Evolutionary conservation across 2,797 vertebrate species (phyloP).

Genomic region (Brotula barbata): DNA sequence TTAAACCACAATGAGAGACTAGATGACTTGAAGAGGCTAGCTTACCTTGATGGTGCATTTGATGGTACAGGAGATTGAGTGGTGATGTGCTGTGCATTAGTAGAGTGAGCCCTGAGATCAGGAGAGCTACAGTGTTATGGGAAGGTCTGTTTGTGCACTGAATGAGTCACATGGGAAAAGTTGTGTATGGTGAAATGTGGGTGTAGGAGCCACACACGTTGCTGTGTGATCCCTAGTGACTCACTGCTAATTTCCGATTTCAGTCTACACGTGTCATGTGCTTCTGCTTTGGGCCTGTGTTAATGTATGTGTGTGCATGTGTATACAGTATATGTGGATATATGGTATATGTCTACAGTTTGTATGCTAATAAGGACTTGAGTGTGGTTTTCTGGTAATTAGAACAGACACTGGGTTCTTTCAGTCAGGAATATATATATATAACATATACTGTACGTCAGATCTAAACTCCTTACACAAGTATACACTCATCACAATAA

Average conservation of each 20-base stretch:
- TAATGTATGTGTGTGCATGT: neutral
- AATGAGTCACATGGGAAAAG: constrained; percentile 2
- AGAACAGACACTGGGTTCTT: no score
- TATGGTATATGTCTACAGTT: no score
- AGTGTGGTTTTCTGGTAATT: neutral
- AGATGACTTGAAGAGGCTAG: neutral
- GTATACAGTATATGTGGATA: no score
- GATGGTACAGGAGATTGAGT: neutral
- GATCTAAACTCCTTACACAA: no score
- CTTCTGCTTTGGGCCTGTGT: neutral
- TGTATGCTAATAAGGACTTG: neutral
- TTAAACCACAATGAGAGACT: no score
- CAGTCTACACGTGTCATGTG: neutral
- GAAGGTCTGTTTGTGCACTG: constrained; percentile 3
- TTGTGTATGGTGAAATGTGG: constrained; percentile 5
- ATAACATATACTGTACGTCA: no score
- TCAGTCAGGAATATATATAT: no score
- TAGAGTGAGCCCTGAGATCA: neutral
- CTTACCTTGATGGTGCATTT: neutral
- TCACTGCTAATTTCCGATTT: constrained; percentile 6
- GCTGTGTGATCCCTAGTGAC: constrained; percentile 4
- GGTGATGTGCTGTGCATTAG: neutral
- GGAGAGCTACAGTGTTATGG: neutral
- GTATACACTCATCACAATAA: neutral
- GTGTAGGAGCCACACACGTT: constrained; percentile 6